These are phyloP conservation scores for Sebastolobus altivelis DNA, from an alignment of 2,797 vertebrate genomes.

Conservation along the genomic window DNA sequence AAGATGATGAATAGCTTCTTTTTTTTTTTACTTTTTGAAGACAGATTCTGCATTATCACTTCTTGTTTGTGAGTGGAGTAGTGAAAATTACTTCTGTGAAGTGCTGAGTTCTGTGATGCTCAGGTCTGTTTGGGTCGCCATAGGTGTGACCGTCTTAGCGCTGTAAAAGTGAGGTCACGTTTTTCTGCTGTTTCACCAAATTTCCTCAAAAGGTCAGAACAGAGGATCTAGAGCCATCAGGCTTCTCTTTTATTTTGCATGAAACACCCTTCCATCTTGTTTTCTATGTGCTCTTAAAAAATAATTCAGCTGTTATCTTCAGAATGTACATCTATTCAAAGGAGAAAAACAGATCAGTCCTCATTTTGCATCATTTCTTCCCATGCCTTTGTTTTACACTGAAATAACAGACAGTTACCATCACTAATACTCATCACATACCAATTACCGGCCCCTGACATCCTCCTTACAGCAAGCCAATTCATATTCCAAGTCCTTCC, in stretches of 20 bases:
- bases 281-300: slow-evolving; percentile 6
- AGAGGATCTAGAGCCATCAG: slow-evolving; percentile 18
- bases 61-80: slow-evolving; percentile 60
- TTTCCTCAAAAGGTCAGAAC: slow-evolving; percentile 65
- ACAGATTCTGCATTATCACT: slow-evolving; percentile 65
- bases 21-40: slow-evolving; percentile 30
- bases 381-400: slow-evolving; percentile 21
- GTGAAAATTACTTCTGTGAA: slow-evolving; percentile 81
- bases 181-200: slow-evolving; percentile 86
- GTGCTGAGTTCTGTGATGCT: slow-evolving; percentile 82
- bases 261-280: slow-evolving; percentile 15
- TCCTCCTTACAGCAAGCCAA: slow-evolving; percentile 37
- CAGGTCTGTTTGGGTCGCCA: slow-evolving; percentile 76
- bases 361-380: slow-evolving; percentile 7
- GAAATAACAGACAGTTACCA: slow-evolving; percentile 12
- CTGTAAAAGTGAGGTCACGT: slow-evolving; percentile 84
- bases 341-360: neutral
- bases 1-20: slow-evolving; percentile 49
- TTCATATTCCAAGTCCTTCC: slow-evolving; percentile 57
- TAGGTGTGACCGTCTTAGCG: slow-evolving; percentile 74
- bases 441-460: slow-evolving; percentile 51
- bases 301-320: neutral
- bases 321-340: neutral
- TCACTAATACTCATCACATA: slow-evolving; percentile 46
- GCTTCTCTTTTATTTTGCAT: slow-evolving; percentile 18